Conservation (phyloP, 2,888 invertebrate genomes). For the Leistus spinibarbis region DNA sequence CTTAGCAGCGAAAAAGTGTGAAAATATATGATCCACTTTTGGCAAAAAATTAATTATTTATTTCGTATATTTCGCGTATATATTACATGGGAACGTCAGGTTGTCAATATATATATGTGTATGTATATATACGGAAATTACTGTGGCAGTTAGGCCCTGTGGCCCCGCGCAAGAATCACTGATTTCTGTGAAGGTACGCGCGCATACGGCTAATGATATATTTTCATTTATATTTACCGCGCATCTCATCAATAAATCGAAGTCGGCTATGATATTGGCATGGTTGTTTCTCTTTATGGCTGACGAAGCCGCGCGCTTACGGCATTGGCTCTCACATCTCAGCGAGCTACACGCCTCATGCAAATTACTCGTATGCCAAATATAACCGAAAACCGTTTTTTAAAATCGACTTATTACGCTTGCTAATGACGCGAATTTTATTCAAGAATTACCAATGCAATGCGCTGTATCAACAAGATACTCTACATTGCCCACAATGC, state of each 20-base stretch:
- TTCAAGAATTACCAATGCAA: too few species aligned
- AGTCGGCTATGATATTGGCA: neutral
- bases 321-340: neutral
- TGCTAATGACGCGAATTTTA: neutral
- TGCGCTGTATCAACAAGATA: neutral
- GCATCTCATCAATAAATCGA: neutral
- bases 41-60: neutral
- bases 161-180: neutral
- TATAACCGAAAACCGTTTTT: neutral
- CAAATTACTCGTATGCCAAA: neutral
- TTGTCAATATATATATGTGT: neutral
- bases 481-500: neutral
- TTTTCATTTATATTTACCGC: neutral
- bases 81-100: neutral
- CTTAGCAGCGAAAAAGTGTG: neutral
- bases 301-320: neutral
- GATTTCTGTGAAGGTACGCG: too few species aligned
- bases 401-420: neutral
- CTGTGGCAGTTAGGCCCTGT: neutral
- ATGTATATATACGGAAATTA: neutral
- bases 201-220: neutral
- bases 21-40: neutral
- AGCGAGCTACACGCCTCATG: too few species aligned
- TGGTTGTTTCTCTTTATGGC: neutral
- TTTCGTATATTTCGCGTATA: neutral